phyloP scores from a whole-genome alignment of 2,797 vertebrate genomes.

The Cossypha heuglini region DNA sequence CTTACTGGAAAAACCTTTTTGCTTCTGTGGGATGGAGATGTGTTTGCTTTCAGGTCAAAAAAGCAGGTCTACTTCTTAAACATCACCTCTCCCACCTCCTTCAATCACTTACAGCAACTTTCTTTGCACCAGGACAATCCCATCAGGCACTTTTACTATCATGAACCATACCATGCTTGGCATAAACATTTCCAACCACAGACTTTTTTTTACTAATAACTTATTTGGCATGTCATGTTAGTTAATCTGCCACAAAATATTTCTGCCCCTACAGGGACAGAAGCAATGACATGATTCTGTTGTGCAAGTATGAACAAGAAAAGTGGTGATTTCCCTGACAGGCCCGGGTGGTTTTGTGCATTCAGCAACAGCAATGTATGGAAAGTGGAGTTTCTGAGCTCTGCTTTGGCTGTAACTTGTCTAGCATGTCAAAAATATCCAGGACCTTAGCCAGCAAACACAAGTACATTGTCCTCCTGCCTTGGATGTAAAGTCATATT shows the following conservation, averaged over 20 bases:
- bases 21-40: neutral
- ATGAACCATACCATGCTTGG: neutral
- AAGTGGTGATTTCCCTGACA: neutral
- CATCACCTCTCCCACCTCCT: neutral
- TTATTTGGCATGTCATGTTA: conserved; percentile 3
- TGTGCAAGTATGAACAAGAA: neutral
- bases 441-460: neutral
- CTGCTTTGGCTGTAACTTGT: neutral
- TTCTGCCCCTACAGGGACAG: neutral
- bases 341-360: neutral
- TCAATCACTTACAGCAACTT: neutral
- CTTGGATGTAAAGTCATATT: neutral
- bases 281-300: neutral
- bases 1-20: neutral
- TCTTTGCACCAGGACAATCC: neutral
- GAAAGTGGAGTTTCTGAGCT: neutral
- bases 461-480: neutral
- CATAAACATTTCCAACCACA: neutral
- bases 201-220: neutral
- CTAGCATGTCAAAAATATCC: neutral
- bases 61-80: neutral
- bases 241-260: conserved; percentile 40
- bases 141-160: neutral
- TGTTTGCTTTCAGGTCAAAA: neutral
- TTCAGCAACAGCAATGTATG: conserved; percentile 6